Conservation (phyloP, 2,888 invertebrate species). For the Dastarcus helophoroides region DNA sequence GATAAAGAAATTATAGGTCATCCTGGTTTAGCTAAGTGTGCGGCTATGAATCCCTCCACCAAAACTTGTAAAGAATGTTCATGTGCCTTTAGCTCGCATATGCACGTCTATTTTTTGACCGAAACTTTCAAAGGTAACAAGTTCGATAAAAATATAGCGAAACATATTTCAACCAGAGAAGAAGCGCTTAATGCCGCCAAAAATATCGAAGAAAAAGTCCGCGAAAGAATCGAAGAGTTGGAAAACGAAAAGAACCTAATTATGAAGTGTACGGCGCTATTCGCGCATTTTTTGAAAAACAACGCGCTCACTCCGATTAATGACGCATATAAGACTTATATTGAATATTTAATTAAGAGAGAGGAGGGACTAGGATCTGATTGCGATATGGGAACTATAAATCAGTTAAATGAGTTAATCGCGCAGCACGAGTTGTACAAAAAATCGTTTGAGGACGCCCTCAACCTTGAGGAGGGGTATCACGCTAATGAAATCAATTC, state of each 20-base stretch:
- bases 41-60: conserved; percentile 20
- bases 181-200: conserved; percentile 15
- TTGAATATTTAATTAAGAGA: conserved; percentile 26
- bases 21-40: conserved; percentile 23
- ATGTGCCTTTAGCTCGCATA: conserved; percentile 26
- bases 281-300: conserved; percentile 28
- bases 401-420: too few relatives aligned
- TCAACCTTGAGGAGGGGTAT: too few relatives aligned
- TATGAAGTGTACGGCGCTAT: conserved; percentile 24
- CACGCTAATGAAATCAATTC: too few relatives aligned
- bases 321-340: conserved; percentile 28
- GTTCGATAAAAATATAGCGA: conserved; percentile 18
- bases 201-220: conserved; percentile 18
- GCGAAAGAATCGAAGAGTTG: conserved; percentile 15
- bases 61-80: conserved; percentile 22
- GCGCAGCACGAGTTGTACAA: too few relatives aligned
- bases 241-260: conserved; percentile 24
- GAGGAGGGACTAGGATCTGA: too few relatives aligned
- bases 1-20: conserved; percentile 26
- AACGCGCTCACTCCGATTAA: conserved; percentile 29
- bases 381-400: too few relatives aligned
- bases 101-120: conserved; percentile 31
- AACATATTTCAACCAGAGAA: conserved; percentile 20
- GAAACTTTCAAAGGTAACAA: conserved; percentile 21
- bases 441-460: too few relatives aligned